Base-by-base conservation (phyloP, 2,113 vertebrate genomes). In the Pelobates fuscus region DNA sequence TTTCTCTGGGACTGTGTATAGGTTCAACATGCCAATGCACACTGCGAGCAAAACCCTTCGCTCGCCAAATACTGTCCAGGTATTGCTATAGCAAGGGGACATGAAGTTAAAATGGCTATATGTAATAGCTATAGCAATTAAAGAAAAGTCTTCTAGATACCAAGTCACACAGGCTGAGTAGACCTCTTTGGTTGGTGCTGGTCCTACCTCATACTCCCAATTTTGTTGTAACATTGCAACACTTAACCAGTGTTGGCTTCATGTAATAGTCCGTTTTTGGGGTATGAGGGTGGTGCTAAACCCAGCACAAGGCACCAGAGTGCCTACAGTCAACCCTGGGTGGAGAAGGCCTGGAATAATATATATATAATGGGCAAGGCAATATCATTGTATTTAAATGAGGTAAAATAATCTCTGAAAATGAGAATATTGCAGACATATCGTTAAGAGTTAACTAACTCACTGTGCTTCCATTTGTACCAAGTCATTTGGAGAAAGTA, bases 401-500 rank as follows among this genome's bases (percentile, higher is more conserved):
- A 55, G 52, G 52, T 55, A 20, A 55, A 20, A 21, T 23, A 55
- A 55, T 55, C 21, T 17, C 52, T 55, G 52, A 52, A 52, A 15
- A 1, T 52, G 46, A 55, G 17, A 55, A 23, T 55, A 55, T 23
- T 55, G 52, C 52, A 55, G n/a, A 55, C 52, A 55, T 55, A 55
- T 55, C 7, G 1, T 14, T 52, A 15, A 15, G 10, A 3, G 6
- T 52, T 41, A 8, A 8, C 14, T 41, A 41, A 7, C 37, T 12
- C 7, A 21, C 52, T 55, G 52, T 55, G 52, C n/a, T 55, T 23
- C 52, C 20, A 49, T 49, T 49, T 55, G 3, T 49, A 11, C 44
- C 52, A 55, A 55, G 21, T 55, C 2, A 23, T 8, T 3, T 8
- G 44, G 44, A n/a, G 8, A n/a, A n/a, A 81, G 83, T 78, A 78